Percentiles rank a stretch among this genome's conserved stretches.
Conservation (phyloP, 2,888 invertebrate species). For the Chrysina gloriosa region DNA sequence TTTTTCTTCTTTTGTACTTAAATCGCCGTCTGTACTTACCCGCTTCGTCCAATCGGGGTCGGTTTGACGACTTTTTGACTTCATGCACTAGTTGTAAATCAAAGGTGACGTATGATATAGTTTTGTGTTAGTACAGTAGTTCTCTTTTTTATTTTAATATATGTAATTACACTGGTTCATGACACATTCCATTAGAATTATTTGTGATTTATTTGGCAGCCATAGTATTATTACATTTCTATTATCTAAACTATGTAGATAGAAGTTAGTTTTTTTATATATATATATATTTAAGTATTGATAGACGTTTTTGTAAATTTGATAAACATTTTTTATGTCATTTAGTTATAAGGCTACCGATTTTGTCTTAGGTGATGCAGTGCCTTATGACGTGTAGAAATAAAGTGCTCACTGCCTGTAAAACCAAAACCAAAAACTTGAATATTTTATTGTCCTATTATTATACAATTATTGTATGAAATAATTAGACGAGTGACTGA, state of each 20-base stretch:
- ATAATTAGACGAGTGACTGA: too few species aligned
- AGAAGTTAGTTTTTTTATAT: conserved; percentile 3
- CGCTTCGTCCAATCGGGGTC: too few species aligned
- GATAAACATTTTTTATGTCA: neutral
- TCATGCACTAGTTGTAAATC: too few species aligned
- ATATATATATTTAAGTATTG: neutral
- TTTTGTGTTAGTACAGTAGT: neutral
- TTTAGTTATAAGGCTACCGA: neutral
- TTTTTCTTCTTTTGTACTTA: too few species aligned
- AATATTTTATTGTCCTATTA: conserved; percentile 25
- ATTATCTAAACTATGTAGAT: conserved; percentile 28
- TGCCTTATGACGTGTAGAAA: conserved; percentile 24
- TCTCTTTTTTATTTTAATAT: neutral
- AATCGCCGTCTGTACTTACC: too few species aligned
- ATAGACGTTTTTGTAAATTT: conserved; percentile 1
- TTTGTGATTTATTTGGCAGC: conserved; percentile 36
- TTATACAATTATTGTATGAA: conserved; percentile 26
- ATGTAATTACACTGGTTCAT: neutral
- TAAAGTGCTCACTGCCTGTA: conserved; percentile 24
- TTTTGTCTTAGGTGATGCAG: conserved; percentile 4
- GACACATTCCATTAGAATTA: conserved; percentile 33
- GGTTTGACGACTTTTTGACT: too few species aligned
- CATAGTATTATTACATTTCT: conserved; percentile 28
- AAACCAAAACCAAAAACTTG: conserved; percentile 10
- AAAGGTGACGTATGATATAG: too few species aligned